A percentile compares a stretch with the other conserved stretches of the same genome.
phyloP scores from a whole-genome alignment of 2,888 invertebrate genomes.

The Sclerodermus sp. region DNA sequence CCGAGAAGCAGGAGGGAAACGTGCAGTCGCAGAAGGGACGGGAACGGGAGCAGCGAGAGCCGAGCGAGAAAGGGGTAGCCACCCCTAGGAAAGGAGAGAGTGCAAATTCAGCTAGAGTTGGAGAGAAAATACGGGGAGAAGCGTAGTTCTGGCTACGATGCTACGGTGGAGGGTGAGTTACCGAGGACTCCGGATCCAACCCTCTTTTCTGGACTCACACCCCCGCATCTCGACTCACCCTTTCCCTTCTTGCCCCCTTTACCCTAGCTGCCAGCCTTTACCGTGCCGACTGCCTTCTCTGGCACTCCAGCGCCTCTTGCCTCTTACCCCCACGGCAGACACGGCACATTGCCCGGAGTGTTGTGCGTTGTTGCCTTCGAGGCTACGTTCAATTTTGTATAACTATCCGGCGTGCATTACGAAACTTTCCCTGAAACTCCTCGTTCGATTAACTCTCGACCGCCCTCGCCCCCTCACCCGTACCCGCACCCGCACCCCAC shows the following conservation, averaged over 20 bases:
- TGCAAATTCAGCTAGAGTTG: constrained; percentile 20
- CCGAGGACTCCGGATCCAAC: constrained; percentile 51
- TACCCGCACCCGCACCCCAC: constrained; percentile 12
- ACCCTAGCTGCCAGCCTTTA: constrained; percentile 29
- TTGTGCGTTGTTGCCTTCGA: constrained; percentile 38
- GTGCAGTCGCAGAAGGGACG: constrained; percentile 7
- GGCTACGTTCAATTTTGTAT: constrained; percentile 48
- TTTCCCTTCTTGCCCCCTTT: constrained; percentile 15
- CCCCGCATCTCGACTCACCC: constrained; percentile 39
- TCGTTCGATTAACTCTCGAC: constrained; percentile 32
- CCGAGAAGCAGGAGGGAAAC: constrained; percentile 8
- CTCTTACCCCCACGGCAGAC: constrained; percentile 21
- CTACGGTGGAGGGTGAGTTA: constrained; percentile 41
- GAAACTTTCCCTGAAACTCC: constrained; percentile 39
- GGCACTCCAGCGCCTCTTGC: constrained; percentile 3
- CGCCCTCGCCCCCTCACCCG: too few relatives aligned
- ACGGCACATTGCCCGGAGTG: constrained; percentile 40
- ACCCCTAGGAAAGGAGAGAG: constrained; percentile 1
- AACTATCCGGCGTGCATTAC: constrained; percentile 37
- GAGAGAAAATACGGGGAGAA: constrained; percentile 34
- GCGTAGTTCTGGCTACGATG: constrained; percentile 46
- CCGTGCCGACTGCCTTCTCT: constrained; percentile 13
- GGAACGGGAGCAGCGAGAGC: constrained; percentile 8
- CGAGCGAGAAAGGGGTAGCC: too few relatives aligned
- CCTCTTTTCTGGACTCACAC: constrained; percentile 55